Percentiles rank a stretch among this genome's conserved stretches.
Evolutionary conservation across 2,113 vertebrate species (phyloP).

Genomic region (Toxotes jaculatrix): DNA sequence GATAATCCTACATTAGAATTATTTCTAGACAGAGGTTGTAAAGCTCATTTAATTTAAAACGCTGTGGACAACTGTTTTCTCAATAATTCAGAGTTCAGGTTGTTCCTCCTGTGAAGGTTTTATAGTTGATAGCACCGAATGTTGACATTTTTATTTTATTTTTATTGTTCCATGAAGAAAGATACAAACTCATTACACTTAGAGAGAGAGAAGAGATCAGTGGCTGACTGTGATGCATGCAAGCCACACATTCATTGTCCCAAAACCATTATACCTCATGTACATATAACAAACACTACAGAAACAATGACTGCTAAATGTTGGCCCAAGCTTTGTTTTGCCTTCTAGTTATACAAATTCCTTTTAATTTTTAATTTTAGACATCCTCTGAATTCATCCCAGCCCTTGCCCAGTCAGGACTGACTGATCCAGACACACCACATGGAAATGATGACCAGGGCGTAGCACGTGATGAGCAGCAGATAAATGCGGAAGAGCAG

Average conservation of each 20-base stretch:
- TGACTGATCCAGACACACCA: slow-evolving; percentile 88
- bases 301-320: too few species aligned
- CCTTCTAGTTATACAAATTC: neutral
- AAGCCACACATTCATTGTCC: too few species aligned
- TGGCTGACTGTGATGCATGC: neutral
- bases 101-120: too few species aligned
- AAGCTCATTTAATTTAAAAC: too few species aligned
- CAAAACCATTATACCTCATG: too few species aligned
- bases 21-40: too few species aligned
- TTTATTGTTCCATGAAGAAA: neutral
- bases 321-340: neutral
- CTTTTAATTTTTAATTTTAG: neutral
- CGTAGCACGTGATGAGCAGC: slow-evolving; percentile 84
- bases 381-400: neutral
- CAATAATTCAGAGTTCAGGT: too few species aligned
- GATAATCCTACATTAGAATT: too few species aligned
- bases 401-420: slow-evolving; percentile 21
- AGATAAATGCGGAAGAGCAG: slow-evolving; percentile 87
- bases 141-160: neutral
- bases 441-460: slow-evolving; percentile 86
- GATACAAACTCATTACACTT: neutral
- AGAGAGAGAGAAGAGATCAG: neutral
- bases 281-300: too few species aligned
- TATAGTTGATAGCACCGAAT: too few species aligned
- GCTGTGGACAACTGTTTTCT: too few species aligned